Evolutionary conservation across 2,888 invertebrate species (phyloP), one percentile per base, ranked within the genome.

Genomic region (Ophion ventricosus): DNA sequence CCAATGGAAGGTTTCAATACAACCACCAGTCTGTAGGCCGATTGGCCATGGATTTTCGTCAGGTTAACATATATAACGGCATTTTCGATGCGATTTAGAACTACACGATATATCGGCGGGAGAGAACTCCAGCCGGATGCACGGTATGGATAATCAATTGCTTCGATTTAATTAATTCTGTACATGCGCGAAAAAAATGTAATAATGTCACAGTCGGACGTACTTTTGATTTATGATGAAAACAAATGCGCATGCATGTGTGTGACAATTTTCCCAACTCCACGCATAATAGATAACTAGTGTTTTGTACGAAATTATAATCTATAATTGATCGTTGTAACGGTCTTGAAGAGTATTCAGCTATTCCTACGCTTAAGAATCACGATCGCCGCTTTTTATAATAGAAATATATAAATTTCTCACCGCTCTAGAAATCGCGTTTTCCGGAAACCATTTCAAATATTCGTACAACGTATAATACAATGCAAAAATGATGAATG

Each of bases 51-150:
- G 76, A 35, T 74, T 78, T 84, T 79, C 59, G 72, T 79, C 78
- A 79, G 56, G 74, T 81, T 78, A 72, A 63, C n/a, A 49, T 43
- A 61, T 61, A 23, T 82, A 82, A 82, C 84, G 82, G 81, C 81
- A 66, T 75, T 84, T 26, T 70, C 25, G 57, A 74, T 64, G 61
- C 63, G 74, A 84, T 80, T 84, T 69, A 74, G 64, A 20, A 23
- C 67, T 63, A 7, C 29, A 25, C 11, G 64, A 79, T 72, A 56
- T 20, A 64, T 29, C 14, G 23, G 14, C 35, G 69, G 54, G n/a
- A 54, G 23, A 76, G 17, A 72, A 26, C 40, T 59, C 35, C 83
- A 77, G 77, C 69, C 61, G 23, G 72, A 56, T 7, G 23, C 43
- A 54, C 25, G 64, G 25, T 64, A 61, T 56, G 26, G 56, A 29